Base-by-base conservation (phyloP, 1,140 invertebrate species). In the Rhopalosiphum maidis region DNA sequence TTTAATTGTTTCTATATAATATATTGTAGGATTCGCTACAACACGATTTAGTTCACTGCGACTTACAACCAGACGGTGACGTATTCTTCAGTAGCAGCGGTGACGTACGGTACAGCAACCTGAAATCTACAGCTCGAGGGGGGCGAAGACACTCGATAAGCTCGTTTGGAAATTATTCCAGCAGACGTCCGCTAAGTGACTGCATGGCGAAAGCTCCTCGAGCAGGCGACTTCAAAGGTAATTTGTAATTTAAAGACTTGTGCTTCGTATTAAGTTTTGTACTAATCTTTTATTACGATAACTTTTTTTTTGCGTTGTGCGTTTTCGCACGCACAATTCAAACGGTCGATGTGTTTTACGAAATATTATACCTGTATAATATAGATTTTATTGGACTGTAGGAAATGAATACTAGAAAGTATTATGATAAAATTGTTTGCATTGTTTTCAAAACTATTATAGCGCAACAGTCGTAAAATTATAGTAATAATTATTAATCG, bases 41-140 rank as follows among this genome's bases (percentile, higher is more conserved):
- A 93, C 91, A 93, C 46, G 91, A 93, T 43, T 37, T 93, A 30
- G 91, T 93, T 22, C 91, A 93, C 82, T 93, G 91, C 15, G 82
- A 93, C 9, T 25, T 93, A 11, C 91, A 93, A 86, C 7, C 48
- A 21, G 91, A 93, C 48, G 91, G 91, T n/a, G 82, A 93, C 91
- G 91, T 93, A n/a, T 93, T 93, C 82, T 93, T 93, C 91, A 93
- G 82, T 8, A 93, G 91, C 25, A 93, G 82, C 21, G 91, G 91
- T 30, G 91, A 93, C 77, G 91, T 93, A 7, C 48, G 91, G 41
- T 93, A 93, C 23, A 93, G 91, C n/a, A 93, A 93, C 35, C 11
- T 93, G 18, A 93, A 93, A 55, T 18, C 41, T 7, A 37, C 91
- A 2, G 35, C 41, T 5, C 46, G 25, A 30, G 48, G 91, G 8